Base-by-base conservation (phyloP, 2,113 vertebrate species). In the Perca fluviatilis region DNA sequence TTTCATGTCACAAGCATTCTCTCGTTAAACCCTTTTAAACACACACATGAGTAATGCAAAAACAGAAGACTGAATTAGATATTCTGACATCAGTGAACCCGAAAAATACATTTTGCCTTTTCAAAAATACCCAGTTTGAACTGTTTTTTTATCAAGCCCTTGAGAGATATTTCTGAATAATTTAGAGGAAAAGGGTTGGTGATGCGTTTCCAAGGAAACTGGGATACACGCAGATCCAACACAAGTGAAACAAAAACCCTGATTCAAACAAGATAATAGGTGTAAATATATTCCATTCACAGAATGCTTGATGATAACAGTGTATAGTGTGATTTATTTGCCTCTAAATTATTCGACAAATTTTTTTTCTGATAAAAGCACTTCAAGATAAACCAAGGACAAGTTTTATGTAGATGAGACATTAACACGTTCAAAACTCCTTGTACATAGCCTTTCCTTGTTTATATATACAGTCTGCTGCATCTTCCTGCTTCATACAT, bases 81-180 rank as follows among this genome's bases (percentile, higher is more conserved):
- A 64, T 74, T 71, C 15, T 71, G 67, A 77, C 78, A 61, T 75
- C 56, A 76, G 33, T 65, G 47, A 84, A 63, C 49, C 50, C n/a
- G 5, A 76, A 43, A 69, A 62, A 61, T 49, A 79, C 5, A 9
- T 74, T 66, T 66, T 15, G 27, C 40, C 75, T 82, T 81, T 73
- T 43, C 18, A 64, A 49, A 77, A 74, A 86, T 81, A 47, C 63
- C 64, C 33, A 6, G 71, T 83, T 82, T 88, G 73, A 86, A 84
- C 56, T 69, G 70, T 75, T 88, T 50, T 46, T 75, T 79, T 71
- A 78, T 83, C 23, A 84, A 58, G 63, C 75, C 83, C 89, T 87
- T 85, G 72, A 87, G 88, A 91, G 75, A 91, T 76, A 57, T 76
- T 85, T 74, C 64, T 92, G 86, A 95, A 95, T 95, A 90, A 95